These are phyloP conservation scores for Caenorhabditis sp. DNA, from an alignment of 2,888 invertebrate genomes.

Conservation along the genomic window DNA sequence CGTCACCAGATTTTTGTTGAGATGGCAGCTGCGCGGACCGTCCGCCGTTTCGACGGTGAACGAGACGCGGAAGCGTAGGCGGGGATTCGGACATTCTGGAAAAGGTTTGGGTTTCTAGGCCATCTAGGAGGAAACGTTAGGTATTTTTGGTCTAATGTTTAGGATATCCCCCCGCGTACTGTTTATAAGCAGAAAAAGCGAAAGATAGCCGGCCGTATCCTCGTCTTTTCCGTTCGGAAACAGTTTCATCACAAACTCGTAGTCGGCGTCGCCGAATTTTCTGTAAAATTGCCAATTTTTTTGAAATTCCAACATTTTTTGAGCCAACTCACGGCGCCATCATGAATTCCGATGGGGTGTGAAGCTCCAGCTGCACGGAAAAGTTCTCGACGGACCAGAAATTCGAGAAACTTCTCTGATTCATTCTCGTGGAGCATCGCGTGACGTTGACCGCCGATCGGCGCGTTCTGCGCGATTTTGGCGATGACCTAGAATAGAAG, in stretches of 20 bases:
- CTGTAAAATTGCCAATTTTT: no score
- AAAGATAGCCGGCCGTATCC: slow-evolving; percentile 67
- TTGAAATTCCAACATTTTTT: neutral
- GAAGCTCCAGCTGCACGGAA: slow-evolving; percentile 60
- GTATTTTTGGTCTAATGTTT: no score
- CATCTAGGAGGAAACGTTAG: no score
- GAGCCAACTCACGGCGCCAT: slow-evolving; percentile 51
- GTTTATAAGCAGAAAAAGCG: slow-evolving; percentile 68
- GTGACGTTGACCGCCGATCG: neutral
- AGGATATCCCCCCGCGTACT: no score
- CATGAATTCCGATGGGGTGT: slow-evolving; percentile 49
- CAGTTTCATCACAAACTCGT: slow-evolving; percentile 67
- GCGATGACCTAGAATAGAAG: no score
- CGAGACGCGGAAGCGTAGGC: slow-evolving; percentile 68
- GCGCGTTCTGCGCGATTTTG: no score
- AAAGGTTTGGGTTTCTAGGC: neutral
- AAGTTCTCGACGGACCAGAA: slow-evolving; percentile 62
- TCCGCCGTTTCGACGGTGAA: slow-evolving; percentile 70
- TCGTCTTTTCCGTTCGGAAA: slow-evolving; percentile 73
- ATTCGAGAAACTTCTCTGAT: slow-evolving; percentile 30
- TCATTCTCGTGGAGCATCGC: slow-evolving; percentile 22
- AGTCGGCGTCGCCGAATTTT: slow-evolving; percentile 62
- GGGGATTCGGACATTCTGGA: slow-evolving; percentile 64
- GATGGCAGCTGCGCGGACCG: slow-evolving; percentile 68
- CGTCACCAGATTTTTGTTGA: slow-evolving; percentile 71